Evolutionary conservation across 2,888 invertebrate species (phyloP), one percentile per base, ranked within the genome.

Genomic region (Rosalia funebris): DNA sequence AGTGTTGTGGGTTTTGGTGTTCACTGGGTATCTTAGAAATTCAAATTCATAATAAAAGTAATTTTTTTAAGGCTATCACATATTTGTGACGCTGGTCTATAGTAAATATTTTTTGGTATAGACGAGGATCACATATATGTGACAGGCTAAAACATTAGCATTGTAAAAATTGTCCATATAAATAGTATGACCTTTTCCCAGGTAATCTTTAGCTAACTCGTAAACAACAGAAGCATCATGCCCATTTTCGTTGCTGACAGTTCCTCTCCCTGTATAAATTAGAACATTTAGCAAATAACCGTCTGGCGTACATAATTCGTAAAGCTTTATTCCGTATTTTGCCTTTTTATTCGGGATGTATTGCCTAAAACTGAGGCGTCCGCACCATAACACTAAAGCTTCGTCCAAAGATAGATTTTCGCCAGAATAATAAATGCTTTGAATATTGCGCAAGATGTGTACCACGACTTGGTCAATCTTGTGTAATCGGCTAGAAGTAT

Each of bases 391-490:
- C 10, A 47, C 1, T 11, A 47, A n/a, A 32, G 47, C 34, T 34
- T 47, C 34, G n/a, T 34, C 34, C 1, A 46, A 32, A 10, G 32
- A 46, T 5, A 32, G 17, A 15, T 34, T 34, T 16, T 19, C 15
- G 4, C 46, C 34, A 34, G 46, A 32, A 47, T 15, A 47, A 47
- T 5, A 47, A 16, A 32, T 15, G 16, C 15, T 47, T 34, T 11
- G 39, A 25, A 61, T 52, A 45, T 61, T 61, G 46, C 52, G 17
- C n/a, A 19, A 37, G 19, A 56, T 45, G 25, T 56, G 52, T 10
- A 56, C 50, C 31, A 56, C 10, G 20, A 60, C 52, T 39, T 61
- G 45, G 9, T 37, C 19, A 37, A 61, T 57, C 42, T 56, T 61
- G 25, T 61, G 46, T 31, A 61, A 57, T 15, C 57, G 58, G 11